phyloP scores from a whole-genome alignment of 1,140 invertebrate species.

The Zaprionus capensis region DNA sequence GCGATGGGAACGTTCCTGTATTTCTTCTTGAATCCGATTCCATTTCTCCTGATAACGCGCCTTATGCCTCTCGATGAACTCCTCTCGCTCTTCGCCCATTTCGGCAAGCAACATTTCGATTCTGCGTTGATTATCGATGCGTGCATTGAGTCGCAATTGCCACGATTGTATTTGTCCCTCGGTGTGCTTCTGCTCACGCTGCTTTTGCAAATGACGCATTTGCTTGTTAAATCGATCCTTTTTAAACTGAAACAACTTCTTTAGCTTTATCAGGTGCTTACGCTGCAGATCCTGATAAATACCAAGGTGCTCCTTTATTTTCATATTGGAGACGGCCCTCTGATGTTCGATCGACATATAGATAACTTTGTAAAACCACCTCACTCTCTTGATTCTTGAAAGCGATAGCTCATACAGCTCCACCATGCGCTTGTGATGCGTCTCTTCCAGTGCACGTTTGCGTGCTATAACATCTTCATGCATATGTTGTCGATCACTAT shows the following conservation, averaged over 20 bases:
- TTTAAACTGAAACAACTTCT: constrained; percentile 79
- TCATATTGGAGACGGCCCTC: constrained; percentile 72
- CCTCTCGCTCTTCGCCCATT: constrained; percentile 48
- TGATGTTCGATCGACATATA: constrained; percentile 35
- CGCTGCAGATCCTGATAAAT: constrained; percentile 66
- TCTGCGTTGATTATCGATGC: constrained; percentile 63
- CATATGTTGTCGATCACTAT: constrained; percentile 52
- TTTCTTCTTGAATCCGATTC: constrained; percentile 67
- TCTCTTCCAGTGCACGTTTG: constrained; percentile 52
- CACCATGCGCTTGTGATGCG: constrained; percentile 47
- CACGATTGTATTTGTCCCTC: constrained; percentile 68
- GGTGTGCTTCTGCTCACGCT: constrained; percentile 39
- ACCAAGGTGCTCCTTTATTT: constrained; percentile 56
- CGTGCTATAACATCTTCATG: constrained; percentile 62
- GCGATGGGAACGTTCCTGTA: constrained; percentile 48
- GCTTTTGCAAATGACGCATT: constrained; percentile 55
- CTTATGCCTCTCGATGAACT: constrained; percentile 70
- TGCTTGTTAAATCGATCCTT: constrained; percentile 74
- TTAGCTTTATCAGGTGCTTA: constrained; percentile 72
- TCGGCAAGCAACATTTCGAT: constrained; percentile 58
- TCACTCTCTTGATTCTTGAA: no score
- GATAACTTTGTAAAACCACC: no score
- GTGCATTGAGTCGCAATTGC: constrained; percentile 67
- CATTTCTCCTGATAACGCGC: constrained; percentile 58
- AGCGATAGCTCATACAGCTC: constrained; percentile 35